Evolutionary conservation across 2,113 vertebrate species (phyloP), one percentile per base, ranked within the genome.

Genomic region (Columbina picui): DNA sequence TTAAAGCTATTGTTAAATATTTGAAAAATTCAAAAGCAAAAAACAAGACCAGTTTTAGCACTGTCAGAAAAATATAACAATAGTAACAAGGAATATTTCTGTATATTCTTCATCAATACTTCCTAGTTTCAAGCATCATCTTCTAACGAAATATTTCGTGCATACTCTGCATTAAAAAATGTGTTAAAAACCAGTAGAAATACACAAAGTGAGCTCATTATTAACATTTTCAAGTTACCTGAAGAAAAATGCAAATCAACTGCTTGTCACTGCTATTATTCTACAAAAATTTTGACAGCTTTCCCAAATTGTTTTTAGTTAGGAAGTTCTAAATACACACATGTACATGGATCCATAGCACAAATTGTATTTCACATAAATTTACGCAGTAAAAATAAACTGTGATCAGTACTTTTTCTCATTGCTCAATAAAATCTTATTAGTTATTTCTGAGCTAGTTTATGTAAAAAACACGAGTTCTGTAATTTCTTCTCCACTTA

Each of bases 401-500:
- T 55, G n/a, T 76, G 91, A 92, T 77, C 36, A 86, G 43, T 94
- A 85, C 41, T 94, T 96, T 83, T 91, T 75, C 43, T 73, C 34
- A 61, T 10, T 75, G 34, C 30, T 84, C 32, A 63, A 16, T 63
- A 81, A 32, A 67, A 94, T 80, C 74, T 43, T 81, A 60, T 50
- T 67, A 23, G 25, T 70, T 69, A 69, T 87, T 90, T 89, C 56
- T 81, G 90, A 96, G 84, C 79, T 65, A 14, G 7, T 56, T 94
- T 82, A 63, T 32, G 67, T 57, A n/a, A 50, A 83, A 92, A 87
- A 81, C 39, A 67, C 27, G 93, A 91, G 90, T 94, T 95, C 79
- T 32, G 7, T 68, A 95, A 92, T 53, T 96, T 97, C 63, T 96
- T 93, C 70, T 77, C 81, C 87, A 90, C 76, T 95, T 89, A 78